These are phyloP conservation scores for Meda fulgida DNA, from an alignment of 2,797 vertebrate species.

Conservation along the genomic window DNA sequence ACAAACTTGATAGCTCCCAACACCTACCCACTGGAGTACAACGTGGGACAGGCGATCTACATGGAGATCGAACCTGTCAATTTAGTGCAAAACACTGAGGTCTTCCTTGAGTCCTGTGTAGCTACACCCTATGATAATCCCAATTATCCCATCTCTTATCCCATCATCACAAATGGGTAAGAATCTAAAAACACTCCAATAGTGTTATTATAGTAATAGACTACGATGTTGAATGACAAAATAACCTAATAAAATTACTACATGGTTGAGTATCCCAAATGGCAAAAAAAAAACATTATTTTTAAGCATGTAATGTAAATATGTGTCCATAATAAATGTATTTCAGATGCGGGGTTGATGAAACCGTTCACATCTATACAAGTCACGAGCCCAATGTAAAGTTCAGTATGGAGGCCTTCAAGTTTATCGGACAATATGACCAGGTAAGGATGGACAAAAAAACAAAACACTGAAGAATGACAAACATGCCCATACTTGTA, in stretches of 20 bases:
- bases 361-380: conserved; percentile 61
- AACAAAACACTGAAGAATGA: no score
- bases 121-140: conserved; percentile 68
- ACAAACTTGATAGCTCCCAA: background rate
- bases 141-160: conserved; percentile 61
- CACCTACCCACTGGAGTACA: conserved; percentile 65
- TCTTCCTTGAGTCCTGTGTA: conserved; percentile 72
- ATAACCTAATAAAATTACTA: background rate
- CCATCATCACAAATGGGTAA: conserved; percentile 68
- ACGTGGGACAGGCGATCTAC: conserved; percentile 64
- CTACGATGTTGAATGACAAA: background rate
- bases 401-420: conserved; percentile 76
- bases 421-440: conserved; percentile 74
- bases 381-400: conserved; percentile 49
- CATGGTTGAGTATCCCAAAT: background rate
- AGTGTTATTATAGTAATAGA: background rate
- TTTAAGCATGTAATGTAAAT: background rate
- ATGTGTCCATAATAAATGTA: background rate
- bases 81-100: conserved; percentile 58
- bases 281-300: background rate
- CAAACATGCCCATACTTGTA: no score
- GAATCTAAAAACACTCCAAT: background rate
- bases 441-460: conserved; percentile 60
- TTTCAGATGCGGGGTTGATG: conserved; percentile 69
- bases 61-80: conserved; percentile 66